Conservation (phyloP, 2,797 vertebrate genomes). For the Micrastur ruficollis region DNA sequence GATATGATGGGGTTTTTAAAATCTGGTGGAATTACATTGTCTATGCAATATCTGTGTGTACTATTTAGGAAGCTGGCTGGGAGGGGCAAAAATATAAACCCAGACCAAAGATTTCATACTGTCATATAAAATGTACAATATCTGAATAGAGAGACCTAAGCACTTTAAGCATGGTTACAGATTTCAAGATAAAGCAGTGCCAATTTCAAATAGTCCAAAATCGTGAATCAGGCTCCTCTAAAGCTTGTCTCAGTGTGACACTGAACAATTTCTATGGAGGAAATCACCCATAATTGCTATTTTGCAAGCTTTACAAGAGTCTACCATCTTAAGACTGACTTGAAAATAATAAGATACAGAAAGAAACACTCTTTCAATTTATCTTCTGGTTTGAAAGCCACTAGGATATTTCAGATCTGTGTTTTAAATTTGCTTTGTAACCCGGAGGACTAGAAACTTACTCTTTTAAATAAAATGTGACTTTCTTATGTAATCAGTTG, state of each 20-base stretch:
- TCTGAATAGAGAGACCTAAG: neutral
- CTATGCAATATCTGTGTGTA: neutral
- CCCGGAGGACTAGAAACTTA: neutral
- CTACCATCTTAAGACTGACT: neutral
- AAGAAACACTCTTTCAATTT: neutral
- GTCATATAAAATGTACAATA: neutral
- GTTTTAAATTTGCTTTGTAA: constrained; percentile 19
- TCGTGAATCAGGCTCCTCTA: neutral
- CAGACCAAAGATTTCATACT: neutral
- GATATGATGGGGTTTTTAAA: fast-evolving
- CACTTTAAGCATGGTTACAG: neutral
- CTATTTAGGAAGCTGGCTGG: neutral
- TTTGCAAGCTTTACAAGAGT: neutral
- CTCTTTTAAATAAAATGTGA: constrained; percentile 19
- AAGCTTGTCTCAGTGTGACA: constrained; percentile 3
- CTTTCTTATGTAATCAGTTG: constrained; percentile 29
- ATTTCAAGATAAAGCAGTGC: neutral
- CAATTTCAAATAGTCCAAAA: neutral
- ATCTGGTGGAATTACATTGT: neutral
- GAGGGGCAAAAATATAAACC: neutral
- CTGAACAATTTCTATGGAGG: neutral
- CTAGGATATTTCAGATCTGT: neutral
- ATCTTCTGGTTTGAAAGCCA: neutral
- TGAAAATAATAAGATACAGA: constrained; percentile 11
- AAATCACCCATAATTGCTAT: constrained; percentile 11